Evolutionary conservation across 2,113 vertebrate species (phyloP), one percentile per base, ranked within the genome.

Genomic region (Stictonetta naevosa): DNA sequence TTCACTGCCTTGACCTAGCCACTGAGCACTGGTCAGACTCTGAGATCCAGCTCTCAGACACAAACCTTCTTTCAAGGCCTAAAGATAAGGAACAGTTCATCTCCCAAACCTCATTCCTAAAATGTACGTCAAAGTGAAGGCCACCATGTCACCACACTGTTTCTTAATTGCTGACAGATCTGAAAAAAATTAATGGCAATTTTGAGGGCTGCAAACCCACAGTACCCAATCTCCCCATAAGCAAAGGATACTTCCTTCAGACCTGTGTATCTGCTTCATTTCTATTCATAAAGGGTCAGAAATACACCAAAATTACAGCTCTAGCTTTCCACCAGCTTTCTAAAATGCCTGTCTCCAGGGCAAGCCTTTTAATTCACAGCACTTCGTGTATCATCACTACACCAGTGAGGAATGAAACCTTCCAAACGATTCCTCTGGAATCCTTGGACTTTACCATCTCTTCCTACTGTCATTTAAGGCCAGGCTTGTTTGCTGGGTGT

Each of bases 291-390:
- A 6, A 25, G 55, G 69, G 38, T 48, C 66, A 88, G 63, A 66
- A 94, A 91, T 31, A 50, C 46, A 67, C 53, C 69, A 18, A 44
- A 76, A 92, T 95, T 88, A 83, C 77, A 90, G 56, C 64, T 48
- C 50, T 76, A 52, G 11, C 66, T 63, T 78, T 29, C 46, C 29
- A 34, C 29, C 55, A 69, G 69, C 76, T 55, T 72, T 55, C 77
- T 48, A 4, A 55, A 86, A 60, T 4, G 5, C 44, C 59, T 53
- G 86, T 23, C 33, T 71, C 25, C 74, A 73, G 50, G 0, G 14
- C 63, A 76, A 40, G 36, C 17, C 75, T 91, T 74, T 56, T 11
- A 14, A 67, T 50, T 83, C 71, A 2, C 71, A 76, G 84, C 77
- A 16, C 3, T 76, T 12, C 0, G 0, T 4, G 48, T 40, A 58